phyloP scores from a whole-genome alignment of 1,140 invertebrate species.

The Panagrolaimus sp. region DNA sequence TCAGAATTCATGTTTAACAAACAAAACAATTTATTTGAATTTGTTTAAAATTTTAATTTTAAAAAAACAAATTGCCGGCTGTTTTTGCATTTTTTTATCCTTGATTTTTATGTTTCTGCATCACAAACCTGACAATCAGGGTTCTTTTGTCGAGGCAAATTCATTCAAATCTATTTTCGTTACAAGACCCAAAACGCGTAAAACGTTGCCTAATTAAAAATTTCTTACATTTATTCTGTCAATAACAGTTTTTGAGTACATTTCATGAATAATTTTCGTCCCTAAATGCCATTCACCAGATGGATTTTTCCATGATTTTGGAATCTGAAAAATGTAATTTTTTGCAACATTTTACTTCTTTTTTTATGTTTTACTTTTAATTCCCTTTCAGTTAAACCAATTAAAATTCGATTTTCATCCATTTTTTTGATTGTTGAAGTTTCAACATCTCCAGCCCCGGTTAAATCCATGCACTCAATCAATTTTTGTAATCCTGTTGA shows the following conservation, averaged over 20 bases:
- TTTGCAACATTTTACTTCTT: too few species aligned
- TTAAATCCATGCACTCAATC: slow-evolving; percentile 86
- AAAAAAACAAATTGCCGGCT: too few species aligned
- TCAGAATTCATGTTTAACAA: too few species aligned
- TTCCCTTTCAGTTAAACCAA: slow-evolving; percentile 77
- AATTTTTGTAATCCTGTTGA: slow-evolving; percentile 82
- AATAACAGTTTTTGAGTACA: slow-evolving; percentile 76
- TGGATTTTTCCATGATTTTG: slow-evolving; percentile 75
- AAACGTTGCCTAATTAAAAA: too few species aligned
- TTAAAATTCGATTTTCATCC: slow-evolving; percentile 69
- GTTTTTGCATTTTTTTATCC: too few species aligned
- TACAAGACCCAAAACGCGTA: too few species aligned
- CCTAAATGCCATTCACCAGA: slow-evolving; percentile 68
- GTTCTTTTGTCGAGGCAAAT: slow-evolving; percentile 77
- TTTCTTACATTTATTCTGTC: slow-evolving; percentile 68
- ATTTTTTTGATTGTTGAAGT: slow-evolving; percentile 72
- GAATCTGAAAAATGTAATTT: slow-evolving; percentile 65
- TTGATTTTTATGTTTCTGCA: too few species aligned
- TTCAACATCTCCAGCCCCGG: slow-evolving; percentile 84
- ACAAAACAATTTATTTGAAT: too few species aligned
- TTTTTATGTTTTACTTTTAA: slow-evolving; percentile 65
- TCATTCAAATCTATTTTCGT: slow-evolving; percentile 67
- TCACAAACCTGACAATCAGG: slow-evolving; percentile 71
- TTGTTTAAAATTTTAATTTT: too few species aligned
- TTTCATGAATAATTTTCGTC: slow-evolving; percentile 74